Conservation (phyloP, 2,888 invertebrate species). For the Synanthedon andrenaeformis region DNA sequence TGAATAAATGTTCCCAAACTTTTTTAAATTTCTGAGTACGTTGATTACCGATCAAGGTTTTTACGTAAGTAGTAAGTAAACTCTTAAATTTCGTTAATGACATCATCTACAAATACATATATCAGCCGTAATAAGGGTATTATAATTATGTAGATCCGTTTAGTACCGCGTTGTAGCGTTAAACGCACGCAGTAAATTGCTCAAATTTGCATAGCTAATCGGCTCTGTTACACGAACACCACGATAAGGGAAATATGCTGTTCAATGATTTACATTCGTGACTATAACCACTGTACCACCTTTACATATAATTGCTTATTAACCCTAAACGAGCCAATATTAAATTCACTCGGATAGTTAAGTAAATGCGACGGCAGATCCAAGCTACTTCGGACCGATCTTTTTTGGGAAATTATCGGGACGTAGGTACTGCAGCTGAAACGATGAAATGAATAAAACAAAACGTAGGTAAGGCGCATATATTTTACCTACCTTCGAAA, state of each 20-base stretch:
- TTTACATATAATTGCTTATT: constrained; percentile 20
- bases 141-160: background rate
- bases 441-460: too few relatives aligned
- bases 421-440: too few relatives aligned
- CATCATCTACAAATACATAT: too few relatives aligned
- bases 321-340: constrained; percentile 25
- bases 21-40: too few relatives aligned
- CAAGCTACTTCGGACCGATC: too few relatives aligned
- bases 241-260: constrained; percentile 38
- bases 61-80: background rate
- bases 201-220: constrained; percentile 51
- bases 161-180: constrained; percentile 16
- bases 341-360: too few relatives aligned
- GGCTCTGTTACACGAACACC: constrained; percentile 32
- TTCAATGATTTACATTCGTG: constrained; percentile 40
- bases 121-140: too few relatives aligned
- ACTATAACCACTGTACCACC: constrained; percentile 10
- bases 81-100: background rate
- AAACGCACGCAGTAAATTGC: constrained; percentile 34
- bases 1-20: too few relatives aligned
- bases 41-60: background rate
- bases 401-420: too few relatives aligned
- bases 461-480: constrained; percentile 6
- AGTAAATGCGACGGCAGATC: too few relatives aligned
- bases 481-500: background rate